Evolutionary conservation across 2,113 vertebrate genomes (phyloP), one percentile per base, ranked within the genome.

Genomic region (Artemisiospiza belli): DNA sequence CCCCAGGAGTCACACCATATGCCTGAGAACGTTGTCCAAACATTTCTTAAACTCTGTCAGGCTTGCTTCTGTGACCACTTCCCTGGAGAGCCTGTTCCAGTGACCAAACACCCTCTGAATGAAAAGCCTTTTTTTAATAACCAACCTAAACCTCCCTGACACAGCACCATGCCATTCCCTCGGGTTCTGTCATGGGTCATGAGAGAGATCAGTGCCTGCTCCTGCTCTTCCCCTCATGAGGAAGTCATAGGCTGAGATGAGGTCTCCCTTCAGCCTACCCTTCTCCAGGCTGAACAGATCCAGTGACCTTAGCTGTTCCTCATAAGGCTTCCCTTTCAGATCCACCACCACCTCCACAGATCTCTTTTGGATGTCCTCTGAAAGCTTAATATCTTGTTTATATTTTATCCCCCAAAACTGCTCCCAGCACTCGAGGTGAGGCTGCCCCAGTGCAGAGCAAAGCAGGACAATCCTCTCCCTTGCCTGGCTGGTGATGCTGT

Each of bases 401-500:
- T 37, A 9, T 37, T 77, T 5, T 19, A 27, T 18, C 0, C 2
- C 7, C 9, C 11, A 52, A 19, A 68, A 8, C 27, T 37, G 11
- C 8, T 8, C 15, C 15, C 51, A 66, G 20, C 12, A 24, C 24
- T 49, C 0, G 0, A 59, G 35, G 15, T 51, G 37, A 35, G 21
- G 31, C 31, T 0, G 1, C 13, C 12, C 30, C 61, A 66, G 24
- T 0, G 1, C 43, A 43, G 62, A 67, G 70, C 24, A 58, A 43
- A 35, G 35, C 2, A 0, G 35, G 44, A 67, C 61, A 85, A 41
- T 76, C 21, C 43, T 20, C 35, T 51, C 13, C 24, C 24, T 51
- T 51, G 30, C 30, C 52, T 0, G 0, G 30, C 31, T 67, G 31
- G 5, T 0, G 1, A 16, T 25, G 35, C 20, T 75, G 43, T 24